Conservation (phyloP, 2,797 vertebrate genomes). For the Notamacropus eugenii region DNA sequence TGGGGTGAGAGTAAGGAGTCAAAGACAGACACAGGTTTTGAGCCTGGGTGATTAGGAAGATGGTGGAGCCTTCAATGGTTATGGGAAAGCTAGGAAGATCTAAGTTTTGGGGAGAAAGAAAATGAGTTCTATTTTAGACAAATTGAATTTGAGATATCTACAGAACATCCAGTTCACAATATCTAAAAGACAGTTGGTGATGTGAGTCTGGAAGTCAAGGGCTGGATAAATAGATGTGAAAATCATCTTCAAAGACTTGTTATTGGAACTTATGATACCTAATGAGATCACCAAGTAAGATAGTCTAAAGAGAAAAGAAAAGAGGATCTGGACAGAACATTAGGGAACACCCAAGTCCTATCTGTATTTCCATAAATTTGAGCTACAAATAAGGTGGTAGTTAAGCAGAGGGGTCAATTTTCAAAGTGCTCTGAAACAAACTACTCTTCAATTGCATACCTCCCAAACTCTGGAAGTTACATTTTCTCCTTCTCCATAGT, state of each 20-base stretch:
- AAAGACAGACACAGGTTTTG: neutral
- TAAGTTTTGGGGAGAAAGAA: neutral
- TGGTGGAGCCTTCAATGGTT: neutral
- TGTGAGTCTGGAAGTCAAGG: neutral
- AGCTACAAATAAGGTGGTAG: neutral
- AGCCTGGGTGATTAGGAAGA: neutral
- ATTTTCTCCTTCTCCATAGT: slow-evolving; percentile 1
- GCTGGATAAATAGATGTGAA: neutral
- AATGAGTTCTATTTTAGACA: neutral
- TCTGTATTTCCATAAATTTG: slow-evolving; percentile 41
- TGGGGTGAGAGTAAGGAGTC: neutral
- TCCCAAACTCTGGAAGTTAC: slow-evolving; percentile 12
- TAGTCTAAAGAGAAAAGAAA: neutral
- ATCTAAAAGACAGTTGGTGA: neutral
- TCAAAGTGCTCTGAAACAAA: slow-evolving; percentile 15
- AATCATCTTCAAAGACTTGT: neutral
- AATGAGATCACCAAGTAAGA: neutral
- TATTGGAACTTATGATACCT: neutral
- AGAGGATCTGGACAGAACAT: neutral
- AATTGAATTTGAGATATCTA: neutral
- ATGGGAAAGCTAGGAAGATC: neutral
- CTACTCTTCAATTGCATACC: slow-evolving; percentile 5
- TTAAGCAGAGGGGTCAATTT: slow-evolving; percentile 4
- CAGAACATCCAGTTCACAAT: neutral
- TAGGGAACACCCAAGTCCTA: neutral